Evolutionary conservation across 2,888 invertebrate genomes (phyloP).

Genomic region (Anoplius nigerrimus): DNA sequence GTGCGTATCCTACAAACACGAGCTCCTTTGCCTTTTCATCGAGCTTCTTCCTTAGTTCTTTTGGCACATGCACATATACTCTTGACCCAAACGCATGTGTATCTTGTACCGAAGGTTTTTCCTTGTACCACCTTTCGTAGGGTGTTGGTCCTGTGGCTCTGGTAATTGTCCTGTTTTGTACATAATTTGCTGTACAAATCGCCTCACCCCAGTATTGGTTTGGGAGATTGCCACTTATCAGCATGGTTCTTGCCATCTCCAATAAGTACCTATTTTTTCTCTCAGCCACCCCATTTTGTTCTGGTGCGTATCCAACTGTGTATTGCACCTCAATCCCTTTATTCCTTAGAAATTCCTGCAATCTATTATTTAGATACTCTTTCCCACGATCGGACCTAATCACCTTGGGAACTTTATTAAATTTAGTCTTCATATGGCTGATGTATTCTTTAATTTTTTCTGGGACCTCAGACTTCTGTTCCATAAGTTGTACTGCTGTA

Average conservation of each 20-base stretch:
- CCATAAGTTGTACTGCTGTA: conserved; percentile 21
- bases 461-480: conserved; percentile 20
- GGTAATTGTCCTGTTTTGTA: conserved; percentile 26
- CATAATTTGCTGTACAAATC: conserved; percentile 21
- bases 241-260: conserved; percentile 42
- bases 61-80: conserved; percentile 2
- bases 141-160: conserved; percentile 21
- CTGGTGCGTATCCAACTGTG: conserved; percentile 45
- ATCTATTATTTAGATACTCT: conserved; percentile 40
- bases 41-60: conserved; percentile 5
- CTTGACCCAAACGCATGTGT: conserved; percentile 37
- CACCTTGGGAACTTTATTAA: conserved; percentile 30
- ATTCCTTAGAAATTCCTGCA: conserved; percentile 23
- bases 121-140: conserved; percentile 31
- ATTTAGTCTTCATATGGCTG: conserved; percentile 21
- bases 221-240: conserved; percentile 38
- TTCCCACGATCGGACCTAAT: conserved; percentile 36
- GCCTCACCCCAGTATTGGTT: conserved; percentile 58
- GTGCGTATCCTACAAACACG: not conserved
- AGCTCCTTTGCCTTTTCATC: conserved; percentile 14
- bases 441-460: conserved; percentile 36
- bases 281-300: conserved; percentile 62
- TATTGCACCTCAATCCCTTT: conserved; percentile 31
- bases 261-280: too few species aligned
- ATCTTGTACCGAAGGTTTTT: conserved; percentile 44